Conservation (phyloP, 2,113 vertebrate genomes). For the Pogonocichla stellata region DNA sequence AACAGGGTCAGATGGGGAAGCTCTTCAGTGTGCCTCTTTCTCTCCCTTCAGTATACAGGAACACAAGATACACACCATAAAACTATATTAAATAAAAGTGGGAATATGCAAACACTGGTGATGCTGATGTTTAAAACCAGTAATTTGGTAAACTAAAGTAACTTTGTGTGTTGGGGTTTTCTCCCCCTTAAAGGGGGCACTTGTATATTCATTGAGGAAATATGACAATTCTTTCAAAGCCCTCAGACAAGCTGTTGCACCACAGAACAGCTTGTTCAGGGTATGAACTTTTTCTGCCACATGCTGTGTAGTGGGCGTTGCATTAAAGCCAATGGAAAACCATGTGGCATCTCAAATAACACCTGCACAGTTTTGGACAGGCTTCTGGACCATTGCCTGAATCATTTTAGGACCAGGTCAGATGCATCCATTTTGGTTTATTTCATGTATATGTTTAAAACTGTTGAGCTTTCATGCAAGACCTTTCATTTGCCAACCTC, state of each 20-base stretch:
- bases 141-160: not conserved
- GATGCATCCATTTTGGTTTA: not conserved
- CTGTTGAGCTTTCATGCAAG: not conserved
- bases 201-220: not conserved
- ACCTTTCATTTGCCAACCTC: not conserved
- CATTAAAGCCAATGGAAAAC: not conserved
- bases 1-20: fast-evolving
- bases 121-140: fast-evolving
- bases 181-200: not conserved
- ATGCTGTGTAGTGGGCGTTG: not conserved
- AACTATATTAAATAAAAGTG: not conserved
- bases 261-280: not conserved
- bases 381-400: not conserved
- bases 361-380: not conserved
- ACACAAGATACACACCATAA: not conserved
- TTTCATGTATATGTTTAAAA: not conserved
- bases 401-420: not conserved
- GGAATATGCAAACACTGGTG: not conserved
- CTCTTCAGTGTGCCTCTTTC: not conserved
- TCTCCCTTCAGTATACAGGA: not conserved
- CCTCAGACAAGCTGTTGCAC: fast-evolving
- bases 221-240: not conserved
- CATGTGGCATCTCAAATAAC: not conserved
- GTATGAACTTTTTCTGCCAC: not conserved
- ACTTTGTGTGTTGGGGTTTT: not conserved